Base-by-base conservation (phyloP, 2,113 vertebrate genomes). In the Neomonachus schauinslandi region DNA sequence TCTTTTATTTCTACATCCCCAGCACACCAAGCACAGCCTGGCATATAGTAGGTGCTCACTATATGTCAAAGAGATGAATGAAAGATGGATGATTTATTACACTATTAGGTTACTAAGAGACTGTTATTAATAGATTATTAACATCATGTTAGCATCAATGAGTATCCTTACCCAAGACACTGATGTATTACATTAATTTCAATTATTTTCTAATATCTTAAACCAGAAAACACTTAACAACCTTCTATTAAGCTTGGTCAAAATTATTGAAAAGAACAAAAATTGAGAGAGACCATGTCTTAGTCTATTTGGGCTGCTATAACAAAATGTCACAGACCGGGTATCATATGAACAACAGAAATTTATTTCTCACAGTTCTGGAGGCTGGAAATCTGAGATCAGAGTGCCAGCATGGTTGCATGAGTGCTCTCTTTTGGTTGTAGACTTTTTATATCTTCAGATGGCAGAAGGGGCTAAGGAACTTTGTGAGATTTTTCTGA, bases 171-270 rank as follows among this genome's bases (percentile, higher is more conserved):
- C 14, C 33, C 15, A 83, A 82, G 51, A 71, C 22, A 69, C 28
- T 33, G 3, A 55, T 74, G 1, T 53, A n/a, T 65, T 76, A 33
- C 5, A 80, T 2, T 26, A n/a, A 28, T 72, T 69, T 74, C 16
- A 18, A 87, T 63, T 74, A 42, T 83, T 95, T 92, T 88, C 26
- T 92, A 31, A 33, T n/a, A 59, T 74, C 15, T 94, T 19, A 94
- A 77, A 63, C 8, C 61, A 79, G 86, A 93, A 65, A 14, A 84
- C 13, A n/a, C 10, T 7, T n/a, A 80, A 51, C 2, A 61, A 59
- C 18, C 10, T 85, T 91, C n/a, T 86, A 9, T 76, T 83, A 79
- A 93, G 51, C 18, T 76, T 82, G 21, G 9, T 88, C 3, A 31
- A 59, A 90, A 55, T 55, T 36, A 93, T 10, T 82, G 33, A 67